Percentiles rank a stretch among this genome's conserved stretches.
These are phyloP conservation scores for Excalfactoria chinensis DNA, from an alignment of 2,113 vertebrate species.

Conservation along the genomic window DNA sequence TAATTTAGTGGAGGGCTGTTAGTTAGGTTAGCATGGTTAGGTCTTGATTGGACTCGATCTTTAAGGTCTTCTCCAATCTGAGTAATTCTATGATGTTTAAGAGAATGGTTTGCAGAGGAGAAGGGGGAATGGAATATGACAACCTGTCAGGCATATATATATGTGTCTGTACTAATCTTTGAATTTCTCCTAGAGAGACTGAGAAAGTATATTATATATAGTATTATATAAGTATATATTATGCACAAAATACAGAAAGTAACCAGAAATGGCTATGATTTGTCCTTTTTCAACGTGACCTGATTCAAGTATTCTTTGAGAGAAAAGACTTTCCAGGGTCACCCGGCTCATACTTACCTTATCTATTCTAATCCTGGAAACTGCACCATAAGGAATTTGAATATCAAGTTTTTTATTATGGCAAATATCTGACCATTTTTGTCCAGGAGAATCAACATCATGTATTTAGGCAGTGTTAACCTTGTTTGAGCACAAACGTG, in stretches of 20 bases:
- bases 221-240: too few species aligned
- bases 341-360: background rate
- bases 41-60: too few species aligned
- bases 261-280: background rate
- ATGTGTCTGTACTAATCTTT: background rate
- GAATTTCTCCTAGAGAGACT: background rate
- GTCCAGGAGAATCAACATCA: background rate
- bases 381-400: background rate
- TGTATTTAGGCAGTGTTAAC: background rate
- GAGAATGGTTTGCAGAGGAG: background rate
- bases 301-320: background rate
- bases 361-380: background rate
- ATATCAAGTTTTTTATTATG: background rate
- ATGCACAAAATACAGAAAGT: background rate
- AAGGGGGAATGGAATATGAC: background rate
- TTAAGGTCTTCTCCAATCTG: too few species aligned
- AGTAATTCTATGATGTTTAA: background rate
- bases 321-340: background rate
- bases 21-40: too few species aligned
- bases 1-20: too few species aligned
- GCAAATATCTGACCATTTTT: background rate
- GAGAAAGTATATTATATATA: accelerated
- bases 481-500: background rate
- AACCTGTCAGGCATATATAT: background rate
- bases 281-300: background rate